phyloP scores from a whole-genome alignment of 2,888 invertebrate species.

The Lymantria dispar region DNA sequence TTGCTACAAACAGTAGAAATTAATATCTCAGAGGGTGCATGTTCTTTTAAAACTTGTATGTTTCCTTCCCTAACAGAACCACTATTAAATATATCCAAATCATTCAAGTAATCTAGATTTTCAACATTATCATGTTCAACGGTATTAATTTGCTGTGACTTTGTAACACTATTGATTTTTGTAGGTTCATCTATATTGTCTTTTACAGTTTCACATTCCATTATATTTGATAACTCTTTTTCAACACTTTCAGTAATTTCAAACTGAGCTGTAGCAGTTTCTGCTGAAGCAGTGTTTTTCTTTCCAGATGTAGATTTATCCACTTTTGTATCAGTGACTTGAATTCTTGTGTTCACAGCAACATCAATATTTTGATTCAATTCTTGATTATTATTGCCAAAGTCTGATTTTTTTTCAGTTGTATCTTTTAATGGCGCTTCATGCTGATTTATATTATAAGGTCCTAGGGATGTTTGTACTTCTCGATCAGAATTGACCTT shows the following conservation, averaged over 20 bases:
- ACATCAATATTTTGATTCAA: slow-evolving; percentile 26
- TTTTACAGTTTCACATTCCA: slow-evolving; percentile 46
- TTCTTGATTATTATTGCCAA: background rate
- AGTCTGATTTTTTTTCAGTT: slow-evolving; percentile 11
- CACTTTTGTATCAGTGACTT: slow-evolving; percentile 13
- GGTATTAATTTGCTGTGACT: slow-evolving; percentile 6
- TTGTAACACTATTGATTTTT: slow-evolving; percentile 9
- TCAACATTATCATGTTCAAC: slow-evolving; percentile 8
- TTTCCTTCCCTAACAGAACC: slow-evolving; percentile 53
- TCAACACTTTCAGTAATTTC: slow-evolving; percentile 72
- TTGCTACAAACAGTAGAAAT: slow-evolving; percentile 41
- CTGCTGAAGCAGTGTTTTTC: slow-evolving; percentile 70
- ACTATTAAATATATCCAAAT: slow-evolving; percentile 63
- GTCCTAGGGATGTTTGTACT: slow-evolving; percentile 57
- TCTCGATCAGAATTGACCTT: slow-evolving; percentile 60
- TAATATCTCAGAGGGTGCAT: slow-evolving; percentile 59
- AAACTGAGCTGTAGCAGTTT: slow-evolving; percentile 58
- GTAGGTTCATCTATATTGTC: slow-evolving; percentile 16
- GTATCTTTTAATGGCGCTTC: background rate
- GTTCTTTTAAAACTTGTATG: slow-evolving; percentile 46
- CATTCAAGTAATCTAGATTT: slow-evolving; percentile 46
- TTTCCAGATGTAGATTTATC: slow-evolving; percentile 47
- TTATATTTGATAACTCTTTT: slow-evolving; percentile 59
- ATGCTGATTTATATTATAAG: slow-evolving; percentile 17
- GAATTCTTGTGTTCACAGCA: slow-evolving; percentile 23